phyloP scores from a whole-genome alignment of 2,113 vertebrate genomes.

The Melanerpes formicivorus region DNA sequence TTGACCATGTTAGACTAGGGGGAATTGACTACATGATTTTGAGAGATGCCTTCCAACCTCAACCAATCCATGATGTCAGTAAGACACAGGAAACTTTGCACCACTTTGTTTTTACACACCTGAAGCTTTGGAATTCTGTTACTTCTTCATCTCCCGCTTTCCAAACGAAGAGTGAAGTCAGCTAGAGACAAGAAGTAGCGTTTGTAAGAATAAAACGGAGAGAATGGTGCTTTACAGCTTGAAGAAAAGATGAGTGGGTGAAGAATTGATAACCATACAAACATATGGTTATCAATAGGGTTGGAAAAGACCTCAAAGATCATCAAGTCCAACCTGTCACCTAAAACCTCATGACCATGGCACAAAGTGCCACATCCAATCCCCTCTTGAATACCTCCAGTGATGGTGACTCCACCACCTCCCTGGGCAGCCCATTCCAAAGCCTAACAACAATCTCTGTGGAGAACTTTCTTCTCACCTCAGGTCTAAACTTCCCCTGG shows the following conservation, averaged over 20 bases:
- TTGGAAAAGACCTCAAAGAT: too few relatives aligned
- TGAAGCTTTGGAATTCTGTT: background rate
- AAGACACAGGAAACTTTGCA: background rate
- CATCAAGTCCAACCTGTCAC: too few relatives aligned
- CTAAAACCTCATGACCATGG: too few relatives aligned
- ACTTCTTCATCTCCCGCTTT: background rate
- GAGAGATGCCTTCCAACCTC: background rate
- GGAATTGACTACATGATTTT: background rate
- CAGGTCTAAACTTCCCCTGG: too few relatives aligned
- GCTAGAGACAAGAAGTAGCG: background rate
- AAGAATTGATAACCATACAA: background rate
- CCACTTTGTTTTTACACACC: background rate
- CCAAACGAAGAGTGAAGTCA: background rate
- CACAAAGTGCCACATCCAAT: too few relatives aligned
- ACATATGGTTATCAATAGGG: too few relatives aligned
- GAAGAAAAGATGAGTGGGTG: background rate
- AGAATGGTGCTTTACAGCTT: background rate
- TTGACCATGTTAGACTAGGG: background rate
- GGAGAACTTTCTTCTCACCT: too few relatives aligned
- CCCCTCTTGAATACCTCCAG: too few relatives aligned
- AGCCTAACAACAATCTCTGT: too few relatives aligned
- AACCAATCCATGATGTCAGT: background rate
- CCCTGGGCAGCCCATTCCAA: too few relatives aligned
- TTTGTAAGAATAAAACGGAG: background rate
- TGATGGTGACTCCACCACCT: too few relatives aligned